Percentiles rank a stretch among this genome's conserved stretches.
Evolutionary conservation across 2,113 vertebrate species (phyloP).

Genomic region (Hyaena hyaena): DNA sequence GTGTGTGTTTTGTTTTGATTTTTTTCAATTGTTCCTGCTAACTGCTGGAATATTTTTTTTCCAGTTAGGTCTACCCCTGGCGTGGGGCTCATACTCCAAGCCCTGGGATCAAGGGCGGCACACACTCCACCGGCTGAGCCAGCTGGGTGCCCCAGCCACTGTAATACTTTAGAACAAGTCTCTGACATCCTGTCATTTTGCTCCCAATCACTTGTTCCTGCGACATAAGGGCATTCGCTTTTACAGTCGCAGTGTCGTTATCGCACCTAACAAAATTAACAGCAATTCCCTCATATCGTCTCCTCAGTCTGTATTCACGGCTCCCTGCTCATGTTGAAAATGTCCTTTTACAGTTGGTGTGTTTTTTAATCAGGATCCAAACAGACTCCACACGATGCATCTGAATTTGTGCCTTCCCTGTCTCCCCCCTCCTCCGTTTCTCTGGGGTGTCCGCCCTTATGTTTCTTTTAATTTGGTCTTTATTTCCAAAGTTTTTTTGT

Average conservation of each 20-base stretch:
- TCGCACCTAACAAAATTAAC: background rate
- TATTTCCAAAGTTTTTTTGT: background rate
- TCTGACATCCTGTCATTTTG: background rate
- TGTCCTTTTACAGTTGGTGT: background rate
- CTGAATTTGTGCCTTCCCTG: rapidly evolving
- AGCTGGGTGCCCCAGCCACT: background rate
- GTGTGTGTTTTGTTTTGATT: background rate
- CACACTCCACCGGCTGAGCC: background rate
- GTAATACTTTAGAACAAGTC: slow-evolving; percentile 14
- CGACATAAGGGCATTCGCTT: background rate
- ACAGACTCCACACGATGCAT: rapidly evolving
- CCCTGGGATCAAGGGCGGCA: background rate
- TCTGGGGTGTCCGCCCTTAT: background rate
- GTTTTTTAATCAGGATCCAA: background rate
- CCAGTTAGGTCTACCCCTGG: background rate
- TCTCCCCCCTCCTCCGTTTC: rapidly evolving
- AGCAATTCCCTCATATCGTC: background rate
- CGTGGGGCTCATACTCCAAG: background rate
- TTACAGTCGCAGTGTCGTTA: background rate
- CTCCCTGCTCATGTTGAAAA: background rate
- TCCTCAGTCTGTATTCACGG: background rate
- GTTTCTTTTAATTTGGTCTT: background rate
- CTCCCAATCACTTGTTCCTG: background rate
- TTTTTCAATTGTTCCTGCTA: too few species aligned
- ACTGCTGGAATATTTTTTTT: background rate